Base-by-base conservation (phyloP, 1,140 invertebrate genomes). In the Palaemon carinicauda region DNA sequence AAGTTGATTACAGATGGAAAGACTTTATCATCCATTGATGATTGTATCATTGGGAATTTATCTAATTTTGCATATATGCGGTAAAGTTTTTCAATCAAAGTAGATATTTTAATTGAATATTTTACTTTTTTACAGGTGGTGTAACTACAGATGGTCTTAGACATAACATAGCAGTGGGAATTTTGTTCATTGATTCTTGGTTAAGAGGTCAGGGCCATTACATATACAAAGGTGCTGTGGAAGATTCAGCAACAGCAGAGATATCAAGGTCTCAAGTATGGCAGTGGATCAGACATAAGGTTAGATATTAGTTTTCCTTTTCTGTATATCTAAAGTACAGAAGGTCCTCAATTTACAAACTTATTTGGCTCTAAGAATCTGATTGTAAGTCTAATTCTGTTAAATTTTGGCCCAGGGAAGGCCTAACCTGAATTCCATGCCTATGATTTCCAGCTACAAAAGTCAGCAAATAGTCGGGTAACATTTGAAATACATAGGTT, bases 161-260 rank as follows among this genome's bases (percentile, higher is more conserved):
- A 54, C 93, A 95, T 87, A 95, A 95, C 89, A 93, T 95, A 69
- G 92, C 93, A 5, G 93, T 96, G 2, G 92, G 93, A 0, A 92
- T 94, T 82, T 90, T 94, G 3, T 96, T 95, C 89, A 93, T 95
- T 51, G 94, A 94, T 87, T 92, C 94, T 80, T 95, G 95, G 95
- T 90, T 95, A 53, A 92, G 93, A 29, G 95, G 94, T 7, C 92
- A 92, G 50, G 95, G 95, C 5, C 94, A 95, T 90, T 95, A 95
- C 90, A 92, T 93, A 86, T 93, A 94, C 83, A 93, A 93, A 60
- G 94, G 94, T 19, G 92, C 93, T 50, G 93, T 95, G 69, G 95
- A 96, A 90, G 95, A 96, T 91, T 95, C 95, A 0, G 95, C 95
- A 7, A 96, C 95, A 0, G 95, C 95, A 4, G 95, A 96, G 91